Base-by-base conservation (phyloP, 2,888 invertebrate species). In the Noctua pronuba region DNA sequence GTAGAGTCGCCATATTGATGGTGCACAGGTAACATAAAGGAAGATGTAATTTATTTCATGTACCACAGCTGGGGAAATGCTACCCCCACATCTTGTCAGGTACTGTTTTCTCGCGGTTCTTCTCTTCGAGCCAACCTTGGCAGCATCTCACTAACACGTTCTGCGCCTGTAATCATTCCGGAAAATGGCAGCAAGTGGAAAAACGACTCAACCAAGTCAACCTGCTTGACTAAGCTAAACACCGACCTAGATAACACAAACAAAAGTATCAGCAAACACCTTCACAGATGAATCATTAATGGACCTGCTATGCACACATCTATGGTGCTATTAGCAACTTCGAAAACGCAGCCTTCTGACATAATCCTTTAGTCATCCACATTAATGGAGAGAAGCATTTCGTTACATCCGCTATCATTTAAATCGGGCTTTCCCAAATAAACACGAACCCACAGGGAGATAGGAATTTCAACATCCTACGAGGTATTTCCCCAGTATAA, bases 401-500 rank as follows among this genome's bases (percentile, higher is more conserved):
- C 46, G 18, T 65, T 24, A 80, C 5, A 73, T 44, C 65, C 49
- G 49, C 41, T 49, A 28, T 41, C 0, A 24, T 10, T 35, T 4
- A 35, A 58, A 28, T 18, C 3, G 41, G 79, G 49, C 35, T 44
- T 79, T 66, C 58, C 68, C 68, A 0, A 18, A 31, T 13, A 24
- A 28, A n/a, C 24, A 18, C 10, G 18, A 35, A 28, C 44, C 58
- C 13, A 46, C 2, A 3, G 1, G 44, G 24, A 21, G 13, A 44
- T 28, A 52, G n/a, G 16, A 41, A 28, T 77, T 76, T 7, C 28
- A 35, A 65, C 52, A 44, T 0, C 1, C 24, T 55, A 10, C 3
- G 3, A 31, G 60, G 60, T 31, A 60, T 31, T 60, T 78, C 24
- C 77, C 70, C 31, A 13, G 24, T 16, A 38, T 44, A 41, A 52